A percentile compares a stretch with the other conserved stretches of the same genome.
Evolutionary conservation across 2,888 invertebrate species (phyloP).

Genomic region (Agonopterix arenella): DNA sequence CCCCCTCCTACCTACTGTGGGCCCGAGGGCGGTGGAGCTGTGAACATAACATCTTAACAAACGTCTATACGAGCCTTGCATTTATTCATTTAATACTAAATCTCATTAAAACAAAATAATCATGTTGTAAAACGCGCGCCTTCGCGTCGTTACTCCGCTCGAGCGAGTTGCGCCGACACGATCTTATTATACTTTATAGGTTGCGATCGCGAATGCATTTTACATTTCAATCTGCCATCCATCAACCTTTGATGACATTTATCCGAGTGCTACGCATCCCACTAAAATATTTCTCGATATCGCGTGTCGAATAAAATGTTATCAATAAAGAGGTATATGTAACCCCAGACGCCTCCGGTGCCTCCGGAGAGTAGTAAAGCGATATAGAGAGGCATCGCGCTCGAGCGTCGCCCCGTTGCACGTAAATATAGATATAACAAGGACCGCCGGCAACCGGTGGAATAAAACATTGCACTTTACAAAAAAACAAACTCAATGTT

Average conservation of each 20-base stretch:
- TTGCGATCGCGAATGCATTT: neutral
- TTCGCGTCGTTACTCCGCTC: constrained; percentile 51
- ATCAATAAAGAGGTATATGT: constrained; percentile 24
- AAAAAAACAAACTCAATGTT: constrained; percentile 75
- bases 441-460: constrained; percentile 71
- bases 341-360: constrained; percentile 36
- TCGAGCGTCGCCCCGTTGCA: constrained; percentile 57
- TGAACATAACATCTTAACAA: constrained; percentile 42
- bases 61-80: constrained; percentile 40
- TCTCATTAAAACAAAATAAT: constrained; percentile 52
- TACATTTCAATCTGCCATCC: constrained; percentile 11
- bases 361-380: constrained; percentile 32
- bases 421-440: constrained; percentile 63
- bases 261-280: constrained; percentile 14
- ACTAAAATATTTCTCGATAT: constrained; percentile 19
- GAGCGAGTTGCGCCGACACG: constrained; percentile 23
- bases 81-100: constrained; percentile 49
- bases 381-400: constrained; percentile 36
- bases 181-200: neutral
- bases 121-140: constrained; percentile 70
- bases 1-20: neutral
- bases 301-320: constrained; percentile 17
- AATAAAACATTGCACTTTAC: constrained; percentile 75
- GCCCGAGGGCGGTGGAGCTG: constrained; percentile 27
- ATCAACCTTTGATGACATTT: constrained; percentile 6